Percentiles rank a stretch among this genome's conserved stretches.
These are phyloP conservation scores for Taxidea taxus DNA, from an alignment of 2,113 vertebrate species.

Conservation along the genomic window DNA sequence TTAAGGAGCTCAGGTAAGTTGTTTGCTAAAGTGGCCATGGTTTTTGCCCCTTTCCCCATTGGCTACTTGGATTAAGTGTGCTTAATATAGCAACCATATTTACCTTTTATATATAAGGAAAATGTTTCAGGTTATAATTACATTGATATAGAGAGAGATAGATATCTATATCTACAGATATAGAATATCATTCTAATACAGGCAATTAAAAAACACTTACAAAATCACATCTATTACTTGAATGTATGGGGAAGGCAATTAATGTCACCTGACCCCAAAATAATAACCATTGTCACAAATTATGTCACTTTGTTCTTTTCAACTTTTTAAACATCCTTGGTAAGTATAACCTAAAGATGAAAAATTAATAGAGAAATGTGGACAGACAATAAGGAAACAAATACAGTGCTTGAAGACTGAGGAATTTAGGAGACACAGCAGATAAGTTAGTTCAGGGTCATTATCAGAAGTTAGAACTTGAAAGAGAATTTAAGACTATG, in stretches of 20 bases:
- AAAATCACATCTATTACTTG: not conserved
- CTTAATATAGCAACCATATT: not conserved
- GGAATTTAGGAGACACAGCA: not conserved
- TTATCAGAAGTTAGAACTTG: not conserved
- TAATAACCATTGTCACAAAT: constrained; percentile 5
- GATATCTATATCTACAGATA: no score
- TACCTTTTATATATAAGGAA: not conserved
- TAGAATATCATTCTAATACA: not conserved
- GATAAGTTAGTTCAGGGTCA: not conserved
- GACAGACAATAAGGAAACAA: constrained; percentile 4
- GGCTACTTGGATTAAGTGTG: not conserved
- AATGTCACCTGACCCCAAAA: constrained; percentile 23
- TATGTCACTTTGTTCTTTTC: not conserved
- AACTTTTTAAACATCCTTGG: constrained; percentile 11
- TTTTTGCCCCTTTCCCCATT: not conserved
- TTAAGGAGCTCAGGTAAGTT: not conserved
- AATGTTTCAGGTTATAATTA: not conserved
- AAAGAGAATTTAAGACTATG: not conserved
- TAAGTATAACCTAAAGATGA: constrained; percentile 6
- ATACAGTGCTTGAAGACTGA: not conserved
- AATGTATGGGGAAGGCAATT: not conserved
- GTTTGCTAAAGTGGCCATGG: not conserved
- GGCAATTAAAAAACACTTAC: not conserved
- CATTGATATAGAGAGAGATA: no score
- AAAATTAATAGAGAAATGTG: not conserved